A percentile compares a stretch with the other conserved stretches of the same genome.
Evolutionary conservation across 2,113 vertebrate genomes (phyloP).

Genomic region (Brachypodius melanocephalos): DNA sequence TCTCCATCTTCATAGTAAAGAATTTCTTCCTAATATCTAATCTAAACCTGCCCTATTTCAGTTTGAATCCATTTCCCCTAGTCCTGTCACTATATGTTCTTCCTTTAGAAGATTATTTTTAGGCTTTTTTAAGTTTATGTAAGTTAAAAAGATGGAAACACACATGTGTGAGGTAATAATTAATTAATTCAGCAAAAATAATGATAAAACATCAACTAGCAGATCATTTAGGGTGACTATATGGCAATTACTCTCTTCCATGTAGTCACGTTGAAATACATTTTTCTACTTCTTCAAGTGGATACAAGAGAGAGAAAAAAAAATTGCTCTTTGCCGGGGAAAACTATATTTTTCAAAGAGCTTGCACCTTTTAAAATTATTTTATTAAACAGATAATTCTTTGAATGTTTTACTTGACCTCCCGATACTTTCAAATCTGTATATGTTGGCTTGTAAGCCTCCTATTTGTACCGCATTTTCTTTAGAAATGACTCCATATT

Average conservation of each 20-base stretch:
- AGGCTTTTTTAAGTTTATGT: neutral
- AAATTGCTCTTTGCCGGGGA: neutral
- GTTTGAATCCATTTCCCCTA: neutral
- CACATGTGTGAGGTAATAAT: neutral
- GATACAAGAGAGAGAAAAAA: neutral
- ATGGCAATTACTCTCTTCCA: neutral
- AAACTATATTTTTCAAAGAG: neutral
- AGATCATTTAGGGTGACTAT: neutral
- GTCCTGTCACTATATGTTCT: neutral
- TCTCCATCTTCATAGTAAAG: neutral
- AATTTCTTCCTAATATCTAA: neutral
- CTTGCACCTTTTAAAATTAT: neutral
- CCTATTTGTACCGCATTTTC: neutral
- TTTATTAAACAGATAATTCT: neutral
- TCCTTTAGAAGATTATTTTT: neutral
- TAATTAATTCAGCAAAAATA: neutral
- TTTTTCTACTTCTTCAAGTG: neutral
- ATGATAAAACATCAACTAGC: neutral
- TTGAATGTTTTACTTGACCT: neutral
- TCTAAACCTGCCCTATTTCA: neutral
- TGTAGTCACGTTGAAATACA: neutral
- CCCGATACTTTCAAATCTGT: neutral
- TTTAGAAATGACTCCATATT: neutral
- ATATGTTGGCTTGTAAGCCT: neutral
- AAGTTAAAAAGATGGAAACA: neutral